These are phyloP conservation scores for Lasioglossum oenotherae DNA, from an alignment of 2,888 invertebrate species.

Conservation along the genomic window DNA sequence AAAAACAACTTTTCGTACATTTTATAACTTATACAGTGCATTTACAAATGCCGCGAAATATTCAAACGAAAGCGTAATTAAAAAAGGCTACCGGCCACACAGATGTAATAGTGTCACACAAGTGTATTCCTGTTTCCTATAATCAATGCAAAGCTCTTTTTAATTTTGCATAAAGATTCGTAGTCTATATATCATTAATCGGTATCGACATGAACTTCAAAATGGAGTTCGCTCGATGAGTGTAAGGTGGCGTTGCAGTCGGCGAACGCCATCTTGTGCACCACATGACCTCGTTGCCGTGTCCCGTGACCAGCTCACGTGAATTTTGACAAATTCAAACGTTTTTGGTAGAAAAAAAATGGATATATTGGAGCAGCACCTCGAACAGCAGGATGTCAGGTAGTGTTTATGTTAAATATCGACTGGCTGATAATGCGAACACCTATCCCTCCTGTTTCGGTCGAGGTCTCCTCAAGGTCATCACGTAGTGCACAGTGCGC, in stretches of 20 bases:
- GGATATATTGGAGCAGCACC: constrained; percentile 83
- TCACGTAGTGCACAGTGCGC: constrained; percentile 77
- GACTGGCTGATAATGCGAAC: constrained; percentile 63
- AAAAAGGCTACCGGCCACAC: no score
- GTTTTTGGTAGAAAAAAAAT: constrained; percentile 78
- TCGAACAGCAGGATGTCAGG: constrained; percentile 83
- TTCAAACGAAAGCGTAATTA: no score
- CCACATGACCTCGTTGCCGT: constrained; percentile 85
- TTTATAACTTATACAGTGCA: neutral
- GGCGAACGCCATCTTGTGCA: constrained; percentile 80
- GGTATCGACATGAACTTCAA: constrained; percentile 13
- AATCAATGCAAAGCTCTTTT: no score
- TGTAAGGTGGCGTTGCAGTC: constrained; percentile 49
- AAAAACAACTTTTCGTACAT: neutral
- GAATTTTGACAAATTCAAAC: constrained; percentile 84
- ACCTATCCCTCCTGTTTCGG: constrained; percentile 68
- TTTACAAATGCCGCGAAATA: neutral
- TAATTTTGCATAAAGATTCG: no score
- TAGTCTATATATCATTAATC: constrained; percentile 20
- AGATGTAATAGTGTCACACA: no score
- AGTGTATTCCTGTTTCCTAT: no score
- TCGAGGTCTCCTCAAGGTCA: constrained; percentile 81
- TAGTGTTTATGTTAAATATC: constrained; percentile 74
- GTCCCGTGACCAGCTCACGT: constrained; percentile 85
- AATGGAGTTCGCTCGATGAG: neutral